Evolutionary conservation across 2,888 invertebrate genomes (phyloP).

Genomic region (Scaptomyza caliginosa): DNA sequence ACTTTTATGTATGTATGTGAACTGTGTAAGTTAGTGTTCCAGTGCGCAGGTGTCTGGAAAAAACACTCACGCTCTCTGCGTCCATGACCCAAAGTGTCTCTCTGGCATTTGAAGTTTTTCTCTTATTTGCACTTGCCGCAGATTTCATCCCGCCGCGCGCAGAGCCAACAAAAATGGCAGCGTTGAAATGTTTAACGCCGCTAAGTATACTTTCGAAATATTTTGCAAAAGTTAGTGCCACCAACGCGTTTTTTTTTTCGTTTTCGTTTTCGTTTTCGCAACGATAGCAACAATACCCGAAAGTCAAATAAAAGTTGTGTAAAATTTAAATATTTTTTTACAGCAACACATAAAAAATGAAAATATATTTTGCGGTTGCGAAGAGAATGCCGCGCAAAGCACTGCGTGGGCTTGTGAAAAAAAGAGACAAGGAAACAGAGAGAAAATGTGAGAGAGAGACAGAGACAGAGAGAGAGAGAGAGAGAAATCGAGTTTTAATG

Average conservation of each 20-base stretch:
- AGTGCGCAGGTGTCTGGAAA: constrained; percentile 63
- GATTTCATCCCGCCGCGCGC: constrained; percentile 24
- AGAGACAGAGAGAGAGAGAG: background rate
- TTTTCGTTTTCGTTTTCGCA: no score
- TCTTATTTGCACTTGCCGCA: constrained; percentile 12
- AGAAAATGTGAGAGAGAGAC: no score
- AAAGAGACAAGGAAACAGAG: background rate
- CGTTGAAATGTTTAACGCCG: constrained; percentile 79
- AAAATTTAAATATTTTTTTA: constrained; percentile 57
- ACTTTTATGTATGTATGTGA: constrained; percentile 26
- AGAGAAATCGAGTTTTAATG: background rate
- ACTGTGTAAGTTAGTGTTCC: background rate
- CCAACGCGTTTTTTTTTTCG: background rate
- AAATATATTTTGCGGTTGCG: constrained; percentile 45
- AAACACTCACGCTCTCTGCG: constrained; percentile 23
- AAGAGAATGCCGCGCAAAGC: constrained; percentile 62
- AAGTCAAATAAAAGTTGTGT: constrained; percentile 20
- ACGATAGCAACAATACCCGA: constrained; percentile 7
- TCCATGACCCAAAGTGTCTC: background rate
- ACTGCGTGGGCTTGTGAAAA: constrained; percentile 15
- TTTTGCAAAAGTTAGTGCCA: constrained; percentile 32
- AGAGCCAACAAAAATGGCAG: constrained; percentile 65
- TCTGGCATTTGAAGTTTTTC: constrained; percentile 1
- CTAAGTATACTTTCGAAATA: constrained; percentile 78
- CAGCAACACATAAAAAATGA: constrained; percentile 44